Evolutionary conservation across 2,797 vertebrate species (phyloP).

Genomic region (Malacoctenus gilli): DNA sequence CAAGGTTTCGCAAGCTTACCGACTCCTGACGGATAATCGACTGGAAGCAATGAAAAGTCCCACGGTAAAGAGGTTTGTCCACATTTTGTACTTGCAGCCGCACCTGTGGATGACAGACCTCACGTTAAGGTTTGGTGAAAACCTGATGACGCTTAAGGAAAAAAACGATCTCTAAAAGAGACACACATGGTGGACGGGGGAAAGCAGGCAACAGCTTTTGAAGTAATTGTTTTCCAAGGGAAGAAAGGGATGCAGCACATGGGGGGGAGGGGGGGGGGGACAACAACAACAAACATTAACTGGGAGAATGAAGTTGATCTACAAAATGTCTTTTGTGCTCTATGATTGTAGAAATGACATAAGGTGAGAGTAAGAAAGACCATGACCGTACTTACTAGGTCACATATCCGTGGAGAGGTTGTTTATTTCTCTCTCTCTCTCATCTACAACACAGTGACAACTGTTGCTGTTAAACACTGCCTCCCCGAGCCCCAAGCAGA

Average conservation of each 20-base stretch:
- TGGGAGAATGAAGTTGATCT: too few relatives aligned
- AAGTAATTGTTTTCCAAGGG: too few relatives aligned
- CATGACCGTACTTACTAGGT: slow-evolving; percentile 94
- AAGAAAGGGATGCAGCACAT: too few relatives aligned
- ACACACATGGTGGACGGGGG: slow-evolving; percentile 8
- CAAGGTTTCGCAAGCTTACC: too few relatives aligned
- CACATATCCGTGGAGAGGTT: slow-evolving; percentile 91
- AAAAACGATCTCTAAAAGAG: neutral
- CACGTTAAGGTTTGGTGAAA: slow-evolving; percentile 4
- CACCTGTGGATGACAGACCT: slow-evolving; percentile 82
- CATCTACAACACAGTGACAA: slow-evolving; percentile 97
- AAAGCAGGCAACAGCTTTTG: too few relatives aligned
- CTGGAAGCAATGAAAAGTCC: slow-evolving; percentile 95
- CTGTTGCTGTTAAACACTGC: slow-evolving; percentile 92
- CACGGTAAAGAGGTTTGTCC: slow-evolving; percentile 92
- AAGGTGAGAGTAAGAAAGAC: slow-evolving; percentile 83
- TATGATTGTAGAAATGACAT: slow-evolving; percentile 72
- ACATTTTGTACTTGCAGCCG: slow-evolving; percentile 95
- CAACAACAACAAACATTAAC: neutral
- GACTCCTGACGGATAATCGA: slow-evolving; percentile 94
- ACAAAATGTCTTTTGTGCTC: slow-evolving; percentile 44
- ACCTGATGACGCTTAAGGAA: too few relatives aligned
- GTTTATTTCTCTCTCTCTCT: slow-evolving; percentile 87
- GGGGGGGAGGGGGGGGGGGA: slow-evolving; percentile 1
- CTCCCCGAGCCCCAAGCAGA: slow-evolving; percentile 73